Evolutionary conservation across 2,113 vertebrate genomes (phyloP), one percentile per base, ranked within the genome.

Genomic region (Salminus brasiliensis): DNA sequence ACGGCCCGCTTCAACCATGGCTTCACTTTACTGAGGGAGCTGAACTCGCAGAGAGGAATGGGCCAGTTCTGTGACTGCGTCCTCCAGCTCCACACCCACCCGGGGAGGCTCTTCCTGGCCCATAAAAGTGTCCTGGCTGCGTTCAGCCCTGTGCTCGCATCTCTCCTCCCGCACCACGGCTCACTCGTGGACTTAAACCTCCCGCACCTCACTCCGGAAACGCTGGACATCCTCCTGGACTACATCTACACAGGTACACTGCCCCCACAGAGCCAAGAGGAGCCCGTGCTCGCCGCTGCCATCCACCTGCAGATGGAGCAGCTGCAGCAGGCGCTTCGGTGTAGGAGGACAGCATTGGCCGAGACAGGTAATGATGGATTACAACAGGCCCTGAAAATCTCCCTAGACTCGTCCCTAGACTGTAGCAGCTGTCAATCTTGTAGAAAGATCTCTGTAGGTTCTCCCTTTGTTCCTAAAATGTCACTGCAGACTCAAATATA

Each of bases 51-150:
- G 76, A 83, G 92, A 82, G 57, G 85, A 45, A 76, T 16, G 47
- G 88, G 85, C 41, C 81, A 83, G 34, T 91, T 90, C 76, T 92
- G 90, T 83, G 92, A 93, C 84, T 90, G 91, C 79, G 90, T 93
- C 32, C 80, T 92, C 74, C 88, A 71, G 76, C 80, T 84, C 49
- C 82, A 68, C 41, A 71, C 85, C 23, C 79, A 60, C 36, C 85
- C 89, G 1, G 82, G 76, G 34, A 86, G 76, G 1, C 86, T 93
- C 13, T 89, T 90, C 66, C 85, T 86, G 41, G 92, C 89, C 39
- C 32, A 53, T 66, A 92, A 88, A 81, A 90, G 89, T 82, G 82
- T 93, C 36, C 84, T 93, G 25, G 89, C 92, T 62, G 92, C 90
- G 18, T 91, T 87, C 6, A 93, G 92, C 81, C 92, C 91, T 34